Evolutionary conservation across 2,113 vertebrate genomes (phyloP), one percentile per base, ranked within the genome.

Genomic region (Pelmatolapia mariae): DNA sequence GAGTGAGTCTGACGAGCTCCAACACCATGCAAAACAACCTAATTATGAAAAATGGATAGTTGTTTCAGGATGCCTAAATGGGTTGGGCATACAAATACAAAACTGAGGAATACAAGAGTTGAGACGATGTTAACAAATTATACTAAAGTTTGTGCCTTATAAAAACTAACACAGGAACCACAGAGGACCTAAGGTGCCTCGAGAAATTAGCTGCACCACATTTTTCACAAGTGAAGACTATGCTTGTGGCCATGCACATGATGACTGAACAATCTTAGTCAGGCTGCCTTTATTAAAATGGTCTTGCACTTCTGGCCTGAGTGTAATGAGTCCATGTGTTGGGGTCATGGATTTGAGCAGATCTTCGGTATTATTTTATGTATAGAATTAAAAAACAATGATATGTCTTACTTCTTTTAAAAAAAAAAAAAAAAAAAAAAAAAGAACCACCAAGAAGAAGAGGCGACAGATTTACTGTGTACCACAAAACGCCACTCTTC

Each of bases 181-280:
- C 66, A 43, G 36, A 71, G n/a, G n/a, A 71, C 3, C 5, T 24
- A 10, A 43, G n/a, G 38, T 43, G 38, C 38, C n/a, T 71, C 3
- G 66, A 71, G 1, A 71, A 71, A 71, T 43, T 66, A 66, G 10
- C 61, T 38, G 19, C 10, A 13, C n/a, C 36, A 22, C 61, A 68
- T 68, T 38, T 22, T 68, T 68, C 2, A 15, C 0, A 71, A 71
- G 66, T 24, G 12, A 40, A 43, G 0, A 71, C 12, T 71, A 16
- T 10, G 38, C 12, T 10, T 43, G 36, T 71, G 36, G 66, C 38
- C n/a, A 40, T 43, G 36, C n/a, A 9, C 66, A 10, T 2, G 38
- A 71, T 71, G 38, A 71, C 38, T 71, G 8, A 71, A 7, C 38
- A 71, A 24, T 10, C 38, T 43, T 0, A 24, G 66, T 43, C 36